Evolutionary conservation across 1,140 invertebrate species (phyloP).

Genomic region (Drosophila equinoxialis): DNA sequence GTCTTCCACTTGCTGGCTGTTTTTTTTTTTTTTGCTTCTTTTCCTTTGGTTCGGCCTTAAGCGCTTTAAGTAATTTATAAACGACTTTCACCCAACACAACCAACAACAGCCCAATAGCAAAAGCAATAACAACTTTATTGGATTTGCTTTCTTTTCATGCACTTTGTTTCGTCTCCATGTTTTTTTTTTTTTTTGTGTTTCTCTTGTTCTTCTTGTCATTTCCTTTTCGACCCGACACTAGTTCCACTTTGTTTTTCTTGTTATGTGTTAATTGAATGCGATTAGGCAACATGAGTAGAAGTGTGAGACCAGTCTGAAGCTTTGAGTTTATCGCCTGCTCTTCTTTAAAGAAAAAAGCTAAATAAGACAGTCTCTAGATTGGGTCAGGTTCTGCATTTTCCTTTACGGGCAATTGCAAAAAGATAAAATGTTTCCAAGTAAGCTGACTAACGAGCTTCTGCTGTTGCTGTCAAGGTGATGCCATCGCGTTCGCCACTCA

Average conservation of each 20-base stretch:
- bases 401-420: constrained; percentile 33
- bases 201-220: constrained; percentile 13
- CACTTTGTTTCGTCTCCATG: constrained; percentile 35
- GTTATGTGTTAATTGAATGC: constrained; percentile 73
- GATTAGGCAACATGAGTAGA: constrained; percentile 52
- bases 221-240: constrained; percentile 19
- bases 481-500: constrained; percentile 2
- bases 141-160: constrained; percentile 52
- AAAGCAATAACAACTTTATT: constrained; percentile 74
- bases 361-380: constrained; percentile 1
- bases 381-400: constrained; percentile 1
- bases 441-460: constrained; percentile 45
- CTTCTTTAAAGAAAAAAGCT: neutral
- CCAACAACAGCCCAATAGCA: constrained; percentile 31
- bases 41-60: constrained; percentile 61
- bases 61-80: constrained; percentile 81
- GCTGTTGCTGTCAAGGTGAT: constrained; percentile 49
- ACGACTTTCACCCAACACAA: constrained; percentile 58
- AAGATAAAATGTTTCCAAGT: constrained; percentile 43
- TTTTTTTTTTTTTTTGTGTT: constrained; percentile 13
- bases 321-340: constrained; percentile 11
- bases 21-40: constrained; percentile 2
- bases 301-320: neutral
- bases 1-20: neutral
- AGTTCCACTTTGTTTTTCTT: constrained; percentile 39